Evolutionary conservation across 2,888 invertebrate genomes (phyloP), one percentile per base, ranked within the genome.

Genomic region (Polydrusus cervinus): DNA sequence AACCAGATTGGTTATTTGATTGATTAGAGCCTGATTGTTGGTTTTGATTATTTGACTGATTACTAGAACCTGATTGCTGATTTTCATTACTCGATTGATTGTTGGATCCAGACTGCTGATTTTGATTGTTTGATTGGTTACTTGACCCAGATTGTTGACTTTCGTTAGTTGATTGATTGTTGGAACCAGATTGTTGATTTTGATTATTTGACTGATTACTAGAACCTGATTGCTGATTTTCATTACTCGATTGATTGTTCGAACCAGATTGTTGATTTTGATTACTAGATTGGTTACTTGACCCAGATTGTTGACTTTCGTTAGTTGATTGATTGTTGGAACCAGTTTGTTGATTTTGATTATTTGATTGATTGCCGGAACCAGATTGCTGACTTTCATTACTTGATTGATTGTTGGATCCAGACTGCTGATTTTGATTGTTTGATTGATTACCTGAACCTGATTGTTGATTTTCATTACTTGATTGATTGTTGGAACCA

Each of bases 161-260:
- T 55, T 64, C 62, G 60, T 34, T 51, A 67, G 65, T 69, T 9
- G 74, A 74, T 2, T 72, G 51, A 45, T 47, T 75, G 20, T 72
- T 69, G 13, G 75, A 62, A n/a, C 72, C 43, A 43, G 71, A 53
- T 49, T 62, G 71, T 78, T 80, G 80, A 61, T 79, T 51, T 53
- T 53, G 53, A 30, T 53, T 53, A n/a, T 20, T 64, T n/a, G 67
- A 64, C 9, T 61, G 49, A 13, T 62, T 68, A 25, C 57, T 25
- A 16, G 43, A 49, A 53, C 16, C 40, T 16, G 53, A 20, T 49
- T 71, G 76, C 71, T 79, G 77, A 45, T 13, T 72, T 30, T 51
- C 14, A 66, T 71, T 74, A 34, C 11, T 62, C 18, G 66, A 51
- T 18, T 62, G 34, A 16, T 45, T 68, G 49, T 34, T 64, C 0